Evolutionary conservation across 2,113 vertebrate species (phyloP).

Genomic region (Ia io): DNA sequence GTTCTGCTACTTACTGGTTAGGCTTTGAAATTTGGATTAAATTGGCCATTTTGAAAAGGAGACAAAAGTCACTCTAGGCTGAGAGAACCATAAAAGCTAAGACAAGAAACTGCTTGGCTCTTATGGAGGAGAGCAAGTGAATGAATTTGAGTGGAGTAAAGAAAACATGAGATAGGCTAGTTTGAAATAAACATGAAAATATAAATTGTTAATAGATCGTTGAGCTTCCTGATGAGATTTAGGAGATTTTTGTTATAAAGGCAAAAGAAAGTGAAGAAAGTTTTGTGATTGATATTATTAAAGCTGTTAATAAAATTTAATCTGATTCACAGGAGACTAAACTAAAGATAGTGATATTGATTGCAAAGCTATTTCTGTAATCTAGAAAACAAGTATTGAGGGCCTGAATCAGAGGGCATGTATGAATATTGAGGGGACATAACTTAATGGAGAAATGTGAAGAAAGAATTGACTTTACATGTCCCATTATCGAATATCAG

Average conservation of each 20-base stretch:
- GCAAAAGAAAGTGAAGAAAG: background rate
- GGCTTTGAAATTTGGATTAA: background rate
- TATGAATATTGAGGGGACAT: background rate
- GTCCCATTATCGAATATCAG: background rate
- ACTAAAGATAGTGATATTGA: background rate
- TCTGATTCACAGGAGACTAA: background rate
- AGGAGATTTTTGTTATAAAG: background rate
- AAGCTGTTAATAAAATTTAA: background rate
- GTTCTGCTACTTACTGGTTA: background rate
- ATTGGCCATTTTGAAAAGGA: background rate
- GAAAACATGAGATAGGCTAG: constrained; percentile 27
- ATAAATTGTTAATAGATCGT: background rate
- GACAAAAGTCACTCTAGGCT: background rate
- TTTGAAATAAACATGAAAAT: background rate
- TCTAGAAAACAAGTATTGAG: background rate
- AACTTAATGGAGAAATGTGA: constrained; percentile 5
- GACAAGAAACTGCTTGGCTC: background rate
- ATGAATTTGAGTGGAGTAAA: background rate
- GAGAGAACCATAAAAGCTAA: background rate
- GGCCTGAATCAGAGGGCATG: background rate
- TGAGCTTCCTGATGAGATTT: background rate
- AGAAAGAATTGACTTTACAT: background rate
- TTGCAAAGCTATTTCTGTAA: background rate
- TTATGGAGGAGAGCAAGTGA: background rate
- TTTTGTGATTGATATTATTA: background rate